phyloP scores from a whole-genome alignment of 1,140 invertebrate species.

The Heliconius melpomene region DNA sequence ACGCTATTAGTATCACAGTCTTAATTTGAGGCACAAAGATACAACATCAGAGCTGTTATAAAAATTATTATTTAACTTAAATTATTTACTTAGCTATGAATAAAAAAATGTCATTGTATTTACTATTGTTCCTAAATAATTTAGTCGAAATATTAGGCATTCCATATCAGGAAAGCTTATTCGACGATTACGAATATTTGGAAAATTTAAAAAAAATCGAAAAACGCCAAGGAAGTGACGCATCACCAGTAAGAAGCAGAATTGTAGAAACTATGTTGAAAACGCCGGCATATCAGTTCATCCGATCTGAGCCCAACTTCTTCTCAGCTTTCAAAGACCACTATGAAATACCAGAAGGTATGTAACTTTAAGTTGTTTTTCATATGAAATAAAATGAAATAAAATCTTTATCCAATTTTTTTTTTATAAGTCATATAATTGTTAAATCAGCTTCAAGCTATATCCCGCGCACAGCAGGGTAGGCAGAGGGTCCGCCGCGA shows the following conservation, averaged over 20 bases:
- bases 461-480: no score
- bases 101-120: background rate
- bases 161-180: background rate
- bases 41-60: background rate
- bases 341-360: constrained; percentile 65
- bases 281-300: constrained; percentile 47
- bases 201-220: constrained; percentile 32
- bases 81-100: background rate
- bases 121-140: constrained; percentile 3
- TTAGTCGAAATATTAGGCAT: background rate
- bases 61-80: background rate
- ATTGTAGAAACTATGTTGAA: constrained; percentile 60
- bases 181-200: constrained; percentile 43
- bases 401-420: no score
- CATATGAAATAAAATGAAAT: no score
- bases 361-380: constrained; percentile 28
- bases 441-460: background rate
- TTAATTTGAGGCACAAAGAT: background rate
- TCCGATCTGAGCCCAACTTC: constrained; percentile 47
- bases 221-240: constrained; percentile 37
- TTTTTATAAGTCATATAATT: no score
- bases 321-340: constrained; percentile 58
- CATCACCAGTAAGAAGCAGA: constrained; percentile 45
- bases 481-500: no score
- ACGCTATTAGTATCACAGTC: background rate